Conservation (phyloP, 2,888 invertebrate species). For the Leptothorax acervorum region DNA sequence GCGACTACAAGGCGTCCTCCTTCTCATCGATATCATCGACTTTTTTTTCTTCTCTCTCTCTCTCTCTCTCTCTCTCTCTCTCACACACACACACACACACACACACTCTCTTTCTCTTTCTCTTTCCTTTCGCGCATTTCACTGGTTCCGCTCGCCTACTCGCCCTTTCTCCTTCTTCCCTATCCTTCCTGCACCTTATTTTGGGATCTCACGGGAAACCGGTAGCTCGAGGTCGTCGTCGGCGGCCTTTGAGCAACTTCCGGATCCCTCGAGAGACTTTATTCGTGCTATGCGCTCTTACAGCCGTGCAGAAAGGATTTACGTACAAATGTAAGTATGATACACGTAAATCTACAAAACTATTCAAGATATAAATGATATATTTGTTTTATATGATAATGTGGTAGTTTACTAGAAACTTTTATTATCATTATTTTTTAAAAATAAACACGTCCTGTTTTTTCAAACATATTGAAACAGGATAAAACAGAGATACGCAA, state of each 20-base stretch:
- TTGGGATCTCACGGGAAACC: slow-evolving; percentile 5
- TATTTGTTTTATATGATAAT: background rate
- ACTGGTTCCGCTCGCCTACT: background rate
- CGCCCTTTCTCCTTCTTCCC: background rate
- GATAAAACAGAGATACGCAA: background rate
- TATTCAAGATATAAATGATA: background rate
- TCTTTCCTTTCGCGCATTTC: slow-evolving; percentile 21
- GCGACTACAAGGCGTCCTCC: slow-evolving; percentile 70
- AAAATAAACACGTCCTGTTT: background rate
- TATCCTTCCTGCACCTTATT: slow-evolving; percentile 7
- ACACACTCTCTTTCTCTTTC: background rate
- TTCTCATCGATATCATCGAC: slow-evolving; percentile 67
- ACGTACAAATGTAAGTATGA: background rate
- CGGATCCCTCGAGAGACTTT: slow-evolving; percentile 23
- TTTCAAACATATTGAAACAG: background rate
- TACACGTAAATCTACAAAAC: background rate
- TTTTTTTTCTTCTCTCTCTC: slow-evolving; percentile 39
- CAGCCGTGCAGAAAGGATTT: background rate
- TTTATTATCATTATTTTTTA: background rate
- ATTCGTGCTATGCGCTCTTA: background rate
- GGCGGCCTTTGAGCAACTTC: slow-evolving; percentile 33
- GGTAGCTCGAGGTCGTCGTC: slow-evolving; percentile 35
- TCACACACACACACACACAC: no score
- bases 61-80: slow-evolving; percentile 30
- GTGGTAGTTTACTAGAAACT: background rate